Evolutionary conservation across 2,888 invertebrate species (phyloP), one percentile per base, ranked within the genome.

Genomic region (Invenusta paracnida): DNA sequence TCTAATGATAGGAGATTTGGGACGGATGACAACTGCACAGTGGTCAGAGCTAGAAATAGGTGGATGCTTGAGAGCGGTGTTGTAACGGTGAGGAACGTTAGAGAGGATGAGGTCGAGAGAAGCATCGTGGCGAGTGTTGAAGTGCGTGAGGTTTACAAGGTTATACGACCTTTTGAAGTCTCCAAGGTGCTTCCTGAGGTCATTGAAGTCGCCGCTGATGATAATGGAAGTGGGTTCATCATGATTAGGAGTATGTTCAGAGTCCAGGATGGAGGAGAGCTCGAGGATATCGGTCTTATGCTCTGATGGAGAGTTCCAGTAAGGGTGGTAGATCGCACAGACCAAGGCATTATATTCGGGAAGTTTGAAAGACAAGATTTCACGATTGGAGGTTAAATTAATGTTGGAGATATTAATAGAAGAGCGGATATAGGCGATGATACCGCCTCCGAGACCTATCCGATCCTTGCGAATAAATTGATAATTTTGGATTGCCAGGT

Each of bases 351-450:
- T 73, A 5, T 13, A 73, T 23, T 73, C 23, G 23, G 73, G 73
- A 23, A 73, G 27, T 23, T 25, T 23, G 17, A 73, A 73, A 23
- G 17, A 25, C 27, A 73, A 23, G 73, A 73, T 13, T 73, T 73
- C 73, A 73, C 73, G 73, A 13, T 13, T 23, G 73, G 73, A 73
- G 73, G 73, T 73, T 73, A 73, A 73, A 73, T 25, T 23, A 73
- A 73, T 73, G 73, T 73, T 73, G 73, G 73, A 73, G 73, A 73
- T 25, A 73, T 73, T 73, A 73, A 73, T 73, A 73, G 73, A 73
- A 73, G 73, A 73, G 73, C 73, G 73, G 73, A 73, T 73, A 73
- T 73, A 73, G 73, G 73, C 73, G 73, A 73, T 73, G 73, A 73
- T 73, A 73, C 73, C 73, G 73, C 73, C 73, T 73, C 73, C 73